These are phyloP conservation scores for Lanius collurio DNA, from an alignment of 2,113 vertebrate genomes.

Conservation along the genomic window DNA sequence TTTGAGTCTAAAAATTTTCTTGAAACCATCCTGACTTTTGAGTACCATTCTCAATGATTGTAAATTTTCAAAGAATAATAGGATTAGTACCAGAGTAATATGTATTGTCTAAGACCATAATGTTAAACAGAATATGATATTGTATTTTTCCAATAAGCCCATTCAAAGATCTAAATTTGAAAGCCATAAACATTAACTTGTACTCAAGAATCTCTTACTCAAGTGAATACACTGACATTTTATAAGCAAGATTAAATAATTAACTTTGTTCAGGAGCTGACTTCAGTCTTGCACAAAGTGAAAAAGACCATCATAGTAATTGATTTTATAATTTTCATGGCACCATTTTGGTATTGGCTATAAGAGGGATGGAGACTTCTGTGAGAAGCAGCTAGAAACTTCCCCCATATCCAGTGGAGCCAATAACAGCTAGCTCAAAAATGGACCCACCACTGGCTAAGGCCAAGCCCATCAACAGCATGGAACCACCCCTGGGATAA, in stretches of 20 bases:
- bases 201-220: neutral
- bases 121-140: neutral
- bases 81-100: neutral
- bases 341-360: neutral
- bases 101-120: neutral
- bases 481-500: accelerated
- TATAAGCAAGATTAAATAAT: neutral
- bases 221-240: neutral
- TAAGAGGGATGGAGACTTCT: neutral
- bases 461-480: accelerated
- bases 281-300: neutral
- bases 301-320: neutral
- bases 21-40: neutral
- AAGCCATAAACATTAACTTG: neutral
- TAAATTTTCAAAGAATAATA: neutral
- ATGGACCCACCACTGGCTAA: accelerated
- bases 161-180: neutral
- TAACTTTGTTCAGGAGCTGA: neutral
- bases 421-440: accelerated
- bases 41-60: neutral
- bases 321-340: neutral
- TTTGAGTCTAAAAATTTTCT: neutral
- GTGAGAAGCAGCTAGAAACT: neutral
- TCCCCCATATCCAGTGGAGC: accelerated
- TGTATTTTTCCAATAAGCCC: neutral